These are phyloP conservation scores for Sminthurinus signatus DNA, from an alignment of 1,140 invertebrate genomes.

Conservation along the genomic window DNA sequence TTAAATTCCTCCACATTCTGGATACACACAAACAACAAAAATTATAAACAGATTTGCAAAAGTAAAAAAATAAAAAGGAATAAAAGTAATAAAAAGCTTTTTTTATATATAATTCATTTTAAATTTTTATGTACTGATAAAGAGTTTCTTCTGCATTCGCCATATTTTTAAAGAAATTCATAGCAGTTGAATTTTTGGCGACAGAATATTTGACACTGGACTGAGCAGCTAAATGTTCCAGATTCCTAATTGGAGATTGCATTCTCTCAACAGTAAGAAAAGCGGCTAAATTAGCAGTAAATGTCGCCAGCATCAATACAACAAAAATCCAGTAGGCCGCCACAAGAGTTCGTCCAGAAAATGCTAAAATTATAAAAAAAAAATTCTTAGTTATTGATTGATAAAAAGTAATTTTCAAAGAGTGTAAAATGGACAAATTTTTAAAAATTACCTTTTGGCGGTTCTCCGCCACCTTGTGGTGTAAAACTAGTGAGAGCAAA, in stretches of 20 bases:
- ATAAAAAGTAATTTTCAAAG: neutral
- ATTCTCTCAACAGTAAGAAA: conserved; percentile 86
- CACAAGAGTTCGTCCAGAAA: conserved; percentile 74
- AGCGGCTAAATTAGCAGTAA: conserved; percentile 87
- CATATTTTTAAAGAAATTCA: conserved; percentile 87
- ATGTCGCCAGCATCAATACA: conserved; percentile 86
- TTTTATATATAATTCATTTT: too few species aligned
- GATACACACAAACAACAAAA: conserved; percentile 25
- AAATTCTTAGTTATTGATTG: neutral
- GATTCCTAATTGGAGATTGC: conserved; percentile 80
- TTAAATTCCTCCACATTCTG: conserved; percentile 83
- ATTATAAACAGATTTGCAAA: too few species aligned
- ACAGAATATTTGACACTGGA: conserved; percentile 90
- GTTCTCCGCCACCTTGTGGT: conserved; percentile 68
- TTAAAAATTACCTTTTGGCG: conserved; percentile 33
- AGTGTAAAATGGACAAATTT: neutral
- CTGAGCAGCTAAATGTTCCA: conserved; percentile 78
- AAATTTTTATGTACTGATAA: conserved; percentile 64
- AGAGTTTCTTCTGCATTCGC: conserved; percentile 80
- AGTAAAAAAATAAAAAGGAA: too few species aligned
- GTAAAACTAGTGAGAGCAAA: conserved; percentile 87
- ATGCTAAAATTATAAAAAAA: conserved; percentile 62
- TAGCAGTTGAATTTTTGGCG: conserved; percentile 65
- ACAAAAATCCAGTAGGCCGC: conserved; percentile 91
- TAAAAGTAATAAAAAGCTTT: too few species aligned